These are phyloP conservation scores for Antheraea assamensis DNA, from an alignment of 2,888 invertebrate species.

Conservation along the genomic window DNA sequence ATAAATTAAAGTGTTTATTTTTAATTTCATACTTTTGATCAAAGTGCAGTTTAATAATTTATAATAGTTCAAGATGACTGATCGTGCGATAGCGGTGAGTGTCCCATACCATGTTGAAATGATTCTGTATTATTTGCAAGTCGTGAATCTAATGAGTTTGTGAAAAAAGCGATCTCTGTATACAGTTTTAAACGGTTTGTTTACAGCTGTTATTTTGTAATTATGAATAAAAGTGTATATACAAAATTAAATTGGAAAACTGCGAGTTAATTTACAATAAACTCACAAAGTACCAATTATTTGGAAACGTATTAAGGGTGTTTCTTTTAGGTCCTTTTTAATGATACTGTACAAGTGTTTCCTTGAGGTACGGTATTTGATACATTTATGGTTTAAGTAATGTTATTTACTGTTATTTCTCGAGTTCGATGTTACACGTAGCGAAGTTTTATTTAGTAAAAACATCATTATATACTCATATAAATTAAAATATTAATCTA, in stretches of 20 bases:
- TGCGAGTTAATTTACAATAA: neutral
- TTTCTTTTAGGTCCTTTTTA: neutral
- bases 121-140: slow-evolving; percentile 18
- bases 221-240: neutral
- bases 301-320: neutral
- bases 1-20: neutral
- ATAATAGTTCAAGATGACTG: slow-evolving; percentile 50
- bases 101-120: slow-evolving; percentile 8
- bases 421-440: no score
- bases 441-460: no score
- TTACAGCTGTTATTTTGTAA: neutral
- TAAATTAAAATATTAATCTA: no score
- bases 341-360: neutral
- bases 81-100: slow-evolving; percentile 71
- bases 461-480: no score
- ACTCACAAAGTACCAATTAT: neutral
- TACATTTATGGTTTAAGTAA: no score
- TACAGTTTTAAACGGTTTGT: neutral
- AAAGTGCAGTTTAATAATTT: neutral
- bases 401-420: no score
- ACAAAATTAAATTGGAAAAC: neutral
- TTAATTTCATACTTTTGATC: neutral
- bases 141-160: slow-evolving; percentile 16
- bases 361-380: no score
- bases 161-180: neutral